These are phyloP conservation scores for Philonicus albiceps DNA, from an alignment of 2,888 invertebrate species.

Conservation along the genomic window DNA sequence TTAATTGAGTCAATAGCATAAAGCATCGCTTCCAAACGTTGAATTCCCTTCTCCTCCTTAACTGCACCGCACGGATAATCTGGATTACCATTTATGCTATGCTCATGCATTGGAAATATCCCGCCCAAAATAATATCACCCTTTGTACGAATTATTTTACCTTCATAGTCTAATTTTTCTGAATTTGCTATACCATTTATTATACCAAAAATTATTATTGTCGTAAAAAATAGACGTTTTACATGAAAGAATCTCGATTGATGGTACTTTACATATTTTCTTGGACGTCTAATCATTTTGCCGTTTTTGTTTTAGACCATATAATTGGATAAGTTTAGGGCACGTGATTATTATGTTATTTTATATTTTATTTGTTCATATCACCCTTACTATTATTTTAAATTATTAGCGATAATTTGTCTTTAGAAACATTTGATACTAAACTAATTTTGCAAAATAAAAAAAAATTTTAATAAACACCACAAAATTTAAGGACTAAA, in stretches of 20 bases:
- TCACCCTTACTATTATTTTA: neutral
- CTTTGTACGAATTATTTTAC: constrained; percentile 58
- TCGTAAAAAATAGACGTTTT: neutral
- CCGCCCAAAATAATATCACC: constrained; percentile 76
- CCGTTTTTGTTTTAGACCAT: too few species aligned
- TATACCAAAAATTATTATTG: neutral
- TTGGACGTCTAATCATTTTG: neutral
- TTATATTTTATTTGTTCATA: neutral
- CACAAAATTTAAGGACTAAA: neutral
- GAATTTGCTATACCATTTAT: neutral
- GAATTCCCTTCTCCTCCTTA: constrained; percentile 74
- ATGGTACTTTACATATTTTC: neutral
- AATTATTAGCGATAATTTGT: neutral
- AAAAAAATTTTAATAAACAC: neutral
- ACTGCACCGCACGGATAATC: constrained; percentile 67
- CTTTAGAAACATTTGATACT: neutral
- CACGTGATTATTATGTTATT: neutral
- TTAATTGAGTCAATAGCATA: constrained; percentile 74
- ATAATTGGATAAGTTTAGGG: neutral
- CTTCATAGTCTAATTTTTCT: constrained; percentile 47
- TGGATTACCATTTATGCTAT: constrained; percentile 61
- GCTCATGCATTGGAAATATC: constrained; percentile 74
- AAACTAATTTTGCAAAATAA: neutral
- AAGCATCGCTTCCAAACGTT: constrained; percentile 74
- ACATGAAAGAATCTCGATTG: neutral